These are phyloP conservation scores for Ammodytes dubius DNA, from an alignment of 2,113 vertebrate species.

Conservation along the genomic window DNA sequence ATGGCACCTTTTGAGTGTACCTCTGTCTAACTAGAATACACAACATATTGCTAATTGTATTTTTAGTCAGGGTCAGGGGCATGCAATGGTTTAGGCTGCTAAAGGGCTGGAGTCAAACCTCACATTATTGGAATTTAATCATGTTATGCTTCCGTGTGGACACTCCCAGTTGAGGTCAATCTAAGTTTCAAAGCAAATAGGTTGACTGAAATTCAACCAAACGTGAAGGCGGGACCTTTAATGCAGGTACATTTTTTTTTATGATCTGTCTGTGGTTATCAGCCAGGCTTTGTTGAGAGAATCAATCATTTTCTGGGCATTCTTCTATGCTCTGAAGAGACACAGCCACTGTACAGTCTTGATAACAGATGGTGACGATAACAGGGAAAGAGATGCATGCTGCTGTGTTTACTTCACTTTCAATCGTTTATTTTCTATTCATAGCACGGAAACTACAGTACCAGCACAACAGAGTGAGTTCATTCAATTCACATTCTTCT, in stretches of 20 bases:
- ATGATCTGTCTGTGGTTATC: slow-evolving; percentile 3
- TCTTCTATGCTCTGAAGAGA: neutral
- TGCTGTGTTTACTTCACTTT: neutral
- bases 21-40: neutral
- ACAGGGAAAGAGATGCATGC: neutral
- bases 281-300: neutral
- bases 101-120: neutral
- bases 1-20: neutral
- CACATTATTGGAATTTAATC: neutral
- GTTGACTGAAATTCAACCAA: slow-evolving; percentile 9
- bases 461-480: neutral
- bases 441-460: neutral
- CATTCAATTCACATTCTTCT: neutral
- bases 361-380: slow-evolving; percentile 15
- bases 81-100: neutral
- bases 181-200: slow-evolving; percentile 32
- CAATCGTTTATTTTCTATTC: neutral
- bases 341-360: neutral
- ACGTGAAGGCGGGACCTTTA: neutral
- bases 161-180: slow-evolving; percentile 26
- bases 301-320: neutral
- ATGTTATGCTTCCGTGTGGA: slow-evolving; percentile 32
- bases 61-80: neutral
- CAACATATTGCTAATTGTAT: neutral
- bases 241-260: neutral